Evolutionary conservation across 2,113 vertebrate species (phyloP), one percentile per base, ranked within the genome.

Genomic region (Cynopterus brachyotis): DNA sequence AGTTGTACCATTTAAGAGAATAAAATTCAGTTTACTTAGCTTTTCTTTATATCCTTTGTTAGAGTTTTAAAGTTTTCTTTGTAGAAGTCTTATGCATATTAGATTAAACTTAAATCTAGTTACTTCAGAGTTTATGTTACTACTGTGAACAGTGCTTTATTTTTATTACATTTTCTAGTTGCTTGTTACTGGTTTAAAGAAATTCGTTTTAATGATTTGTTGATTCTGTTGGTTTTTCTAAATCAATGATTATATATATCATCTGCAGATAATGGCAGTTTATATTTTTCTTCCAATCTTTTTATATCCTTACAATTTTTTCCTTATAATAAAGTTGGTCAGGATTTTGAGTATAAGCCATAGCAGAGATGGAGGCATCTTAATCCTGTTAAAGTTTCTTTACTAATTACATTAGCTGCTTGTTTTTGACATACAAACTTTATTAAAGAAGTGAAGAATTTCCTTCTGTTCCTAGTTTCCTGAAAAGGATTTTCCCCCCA

Each of bases 91-190:
- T 85, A 16, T 76, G 24, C 6, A 70, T 30, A 78, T 72, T 60
- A 40, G 50, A 62, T 96, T 85, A 75, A 89, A 85, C 89, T 59
- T 89, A 85, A 32, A 81, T 45, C 62, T 69, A 80, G n/a, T 16
- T 59, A 81, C 50, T 78, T 89, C 26, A 59, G 4, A 59, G 28
- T 16, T 64, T 57, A 83, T 91, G 53, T 94, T 91, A 20, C 50
- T 93, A 72, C 67, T 73, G 32, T 82, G 60, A 90, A 87, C 17
- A 55, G 19, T 69, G 17, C 67, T 70, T 75, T 84, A 59, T 53
- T 73, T 85, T 69, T 91, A 10, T 85, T 80, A 79, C 30, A 55
- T 88, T 75, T 91, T 78, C 62, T 94, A 91, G 9, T 3, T 95
- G 59, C 17, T 35, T 91, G n/a, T 57, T 95, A 50, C 16, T 91